phyloP scores from a whole-genome alignment of 2,113 vertebrate genomes.

The Podocnemis expansa region DNA sequence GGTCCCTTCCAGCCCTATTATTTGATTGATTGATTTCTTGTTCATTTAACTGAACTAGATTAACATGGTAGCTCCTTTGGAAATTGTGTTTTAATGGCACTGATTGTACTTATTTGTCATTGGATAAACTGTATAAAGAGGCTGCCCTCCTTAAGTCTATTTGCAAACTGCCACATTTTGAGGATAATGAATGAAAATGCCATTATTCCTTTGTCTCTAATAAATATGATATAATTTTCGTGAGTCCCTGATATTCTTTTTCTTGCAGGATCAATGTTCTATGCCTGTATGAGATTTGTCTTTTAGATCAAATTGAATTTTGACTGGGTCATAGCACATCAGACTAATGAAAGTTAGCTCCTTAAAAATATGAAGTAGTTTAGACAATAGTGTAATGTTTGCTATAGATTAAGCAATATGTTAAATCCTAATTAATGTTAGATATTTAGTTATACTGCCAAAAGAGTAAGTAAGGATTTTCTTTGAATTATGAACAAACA shows the following conservation, averaged over 20 bases:
- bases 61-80: too few relatives aligned
- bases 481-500: not conserved
- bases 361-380: not conserved
- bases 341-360: not conserved
- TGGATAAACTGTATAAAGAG: not conserved
- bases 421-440: conserved; percentile 1
- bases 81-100: not conserved
- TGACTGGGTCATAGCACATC: not conserved
- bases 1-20: too few relatives aligned
- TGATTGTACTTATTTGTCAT: not conserved
- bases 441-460: not conserved
- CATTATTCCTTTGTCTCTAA: not conserved
- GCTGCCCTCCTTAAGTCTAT: not conserved
- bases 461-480: not conserved
- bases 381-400: not conserved
- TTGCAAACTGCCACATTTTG: not conserved
- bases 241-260: not conserved
- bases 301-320: not conserved
- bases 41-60: too few relatives aligned
- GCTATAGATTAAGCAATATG: not conserved
- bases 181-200: not conserved
- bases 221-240: accelerated
- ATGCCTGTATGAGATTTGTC: not conserved
- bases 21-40: too few relatives aligned
- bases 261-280: not conserved